Percentiles rank a stretch among this genome's conserved stretches.
phyloP scores from a whole-genome alignment of 2,888 invertebrate genomes.

The Glyphotaelius pellucidus region DNA sequence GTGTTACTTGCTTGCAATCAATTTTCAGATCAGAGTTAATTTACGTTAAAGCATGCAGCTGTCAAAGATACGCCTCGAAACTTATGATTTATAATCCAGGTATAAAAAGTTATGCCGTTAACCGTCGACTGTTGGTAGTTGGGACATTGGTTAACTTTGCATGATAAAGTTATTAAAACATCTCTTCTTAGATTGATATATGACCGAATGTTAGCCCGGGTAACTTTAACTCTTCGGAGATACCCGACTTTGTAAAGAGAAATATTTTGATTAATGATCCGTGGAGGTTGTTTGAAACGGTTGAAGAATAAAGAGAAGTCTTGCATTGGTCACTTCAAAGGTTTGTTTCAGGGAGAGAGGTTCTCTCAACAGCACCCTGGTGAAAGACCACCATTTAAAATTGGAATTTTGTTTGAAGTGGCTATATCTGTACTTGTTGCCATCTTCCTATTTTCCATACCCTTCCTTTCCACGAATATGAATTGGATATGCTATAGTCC shows the following conservation, averaged over 20 bases:
- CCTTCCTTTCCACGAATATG: too few species aligned
- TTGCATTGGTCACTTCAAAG: not conserved
- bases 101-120: slow-evolving; percentile 38
- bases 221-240: slow-evolving; percentile 27
- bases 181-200: slow-evolving; percentile 38
- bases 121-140: not conserved
- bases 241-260: slow-evolving; percentile 16
- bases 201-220: slow-evolving; percentile 21
- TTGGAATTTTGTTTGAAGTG: too few species aligned
- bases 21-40: not conserved
- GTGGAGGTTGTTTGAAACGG: not conserved
- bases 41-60: not conserved
- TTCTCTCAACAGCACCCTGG: too few species aligned
- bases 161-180: slow-evolving; percentile 33
- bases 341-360: not conserved
- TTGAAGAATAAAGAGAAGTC: not conserved
- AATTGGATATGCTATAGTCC: too few species aligned
- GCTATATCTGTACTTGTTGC: too few species aligned
- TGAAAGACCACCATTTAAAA: too few species aligned
- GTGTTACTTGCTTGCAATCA: not conserved
- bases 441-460: too few species aligned
- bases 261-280: slow-evolving; percentile 18
- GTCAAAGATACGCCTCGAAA: not conserved
- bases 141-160: slow-evolving; percentile 8
- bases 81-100: slow-evolving; percentile 31